Evolutionary conservation across 2,797 vertebrate genomes (phyloP), one percentile per base, ranked within the genome.

Genomic region (Phyllotis vaccarum): DNA sequence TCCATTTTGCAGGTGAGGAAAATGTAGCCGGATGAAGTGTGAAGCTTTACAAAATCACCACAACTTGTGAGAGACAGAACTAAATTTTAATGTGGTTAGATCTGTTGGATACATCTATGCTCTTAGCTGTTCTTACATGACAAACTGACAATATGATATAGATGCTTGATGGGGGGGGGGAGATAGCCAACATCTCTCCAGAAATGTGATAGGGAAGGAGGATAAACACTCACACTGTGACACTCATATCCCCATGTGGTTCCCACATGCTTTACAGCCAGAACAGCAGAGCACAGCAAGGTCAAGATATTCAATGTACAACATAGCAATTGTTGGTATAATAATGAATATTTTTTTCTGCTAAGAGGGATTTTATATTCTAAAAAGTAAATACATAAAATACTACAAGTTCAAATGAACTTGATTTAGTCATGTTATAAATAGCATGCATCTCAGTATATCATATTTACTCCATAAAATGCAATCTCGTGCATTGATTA

Each of bases 111-210:
- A 58, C 22, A 46, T 60, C 10, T 56, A 10, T n/a, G 34, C 10
- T 49, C 11, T 70, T 90, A n/a, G 17, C 22, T 46, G 21, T 9
- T 27, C 66, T 86, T 19, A 40, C 89, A 13, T 17, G 62, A 43
- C 0, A 54, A 24, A 46, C 34, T 16, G 37, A 37, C 19, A 6
- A 0, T 1, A 14, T 24, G 60, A 37, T 22, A 14, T 7, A n/a
- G 60, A 31, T 82, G 34, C 13, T 5, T 8, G 3, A 5, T 46
- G 29, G 5, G 66, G 75, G 9, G 0, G 43, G 2, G 1, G 6
- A 49, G 46, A 24, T 11, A 58, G 11, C 5, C 52, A 52, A 21
- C 2, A 37, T 29, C 22, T 9, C 40, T 86, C 31, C 22, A 21
- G 34, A 46, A 46, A 54, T 3, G 43, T 37, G 40, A 17, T 43